A percentile compares a stretch with the other conserved stretches of the same genome.
phyloP scores from a whole-genome alignment of 1,140 invertebrate species.

The Camponotus vicinus region DNA sequence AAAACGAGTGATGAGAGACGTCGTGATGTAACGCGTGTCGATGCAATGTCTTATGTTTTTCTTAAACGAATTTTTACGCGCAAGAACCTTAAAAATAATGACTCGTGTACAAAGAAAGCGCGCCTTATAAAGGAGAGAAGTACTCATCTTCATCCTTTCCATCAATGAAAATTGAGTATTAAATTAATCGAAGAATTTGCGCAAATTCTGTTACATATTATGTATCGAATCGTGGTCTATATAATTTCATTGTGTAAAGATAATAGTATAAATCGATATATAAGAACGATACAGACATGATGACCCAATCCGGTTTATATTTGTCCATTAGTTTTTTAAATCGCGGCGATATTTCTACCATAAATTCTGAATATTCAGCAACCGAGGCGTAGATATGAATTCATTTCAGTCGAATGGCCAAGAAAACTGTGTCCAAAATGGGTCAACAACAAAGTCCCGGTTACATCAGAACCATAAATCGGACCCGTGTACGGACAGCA shows the following conservation, averaged over 20 bases:
- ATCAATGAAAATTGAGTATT: background rate
- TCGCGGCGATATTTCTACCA: background rate
- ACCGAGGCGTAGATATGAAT: background rate
- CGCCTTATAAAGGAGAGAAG: background rate
- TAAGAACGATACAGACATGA: background rate
- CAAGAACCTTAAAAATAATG: background rate
- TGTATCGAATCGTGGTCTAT: background rate
- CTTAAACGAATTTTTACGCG: background rate
- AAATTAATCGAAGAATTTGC: background rate
- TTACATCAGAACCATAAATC: background rate
- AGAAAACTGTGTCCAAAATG: background rate
- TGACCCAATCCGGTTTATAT: background rate
- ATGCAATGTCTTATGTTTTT: background rate
- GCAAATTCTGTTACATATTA: background rate
- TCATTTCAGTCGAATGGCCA: background rate
- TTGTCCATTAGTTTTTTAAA: background rate
- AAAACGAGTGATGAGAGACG: slow-evolving; percentile 11
- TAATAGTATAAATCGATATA: background rate
- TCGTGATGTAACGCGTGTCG: background rate
- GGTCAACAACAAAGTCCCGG: slow-evolving; percentile 25
- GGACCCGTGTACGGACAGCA: background rate
- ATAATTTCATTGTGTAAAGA: background rate
- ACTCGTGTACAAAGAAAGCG: background rate
- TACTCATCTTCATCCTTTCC: background rate
- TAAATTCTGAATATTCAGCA: background rate